These are phyloP conservation scores for Abscondita cerata DNA, from an alignment of 2,888 invertebrate species.

Conservation along the genomic window DNA sequence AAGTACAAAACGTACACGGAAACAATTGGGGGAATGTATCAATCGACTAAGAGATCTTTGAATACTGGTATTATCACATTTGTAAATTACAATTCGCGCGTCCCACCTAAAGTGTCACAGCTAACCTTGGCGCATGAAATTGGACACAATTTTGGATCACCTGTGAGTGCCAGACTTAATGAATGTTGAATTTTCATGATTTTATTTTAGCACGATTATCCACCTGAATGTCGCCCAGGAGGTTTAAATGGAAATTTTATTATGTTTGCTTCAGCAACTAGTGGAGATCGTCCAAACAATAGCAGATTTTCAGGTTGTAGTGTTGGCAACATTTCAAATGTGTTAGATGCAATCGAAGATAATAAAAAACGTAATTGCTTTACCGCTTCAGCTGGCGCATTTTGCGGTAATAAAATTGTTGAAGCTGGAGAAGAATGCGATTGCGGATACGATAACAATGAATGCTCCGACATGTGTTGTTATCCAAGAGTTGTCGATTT, in stretches of 20 bases:
- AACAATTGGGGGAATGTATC: constrained; percentile 92
- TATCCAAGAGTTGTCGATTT: constrained; percentile 83
- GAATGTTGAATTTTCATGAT: constrained; percentile 24
- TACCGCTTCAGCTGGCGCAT: constrained; percentile 88
- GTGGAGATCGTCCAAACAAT: constrained; percentile 97
- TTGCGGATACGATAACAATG: constrained; percentile 91
- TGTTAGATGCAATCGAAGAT: constrained; percentile 90
- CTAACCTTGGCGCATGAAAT: constrained; percentile 97
- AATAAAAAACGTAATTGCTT: constrained; percentile 94
- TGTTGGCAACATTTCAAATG: constrained; percentile 92
- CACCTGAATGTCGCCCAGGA: constrained; percentile 88
- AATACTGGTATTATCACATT: constrained; percentile 99
- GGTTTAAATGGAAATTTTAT: constrained; percentile 96
- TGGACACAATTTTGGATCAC: constrained; percentile 99
- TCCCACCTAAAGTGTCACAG: constrained; percentile 97
- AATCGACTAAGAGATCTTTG: constrained; percentile 90
- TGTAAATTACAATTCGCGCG: constrained; percentile 96
- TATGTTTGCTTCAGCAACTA: constrained; percentile 99
- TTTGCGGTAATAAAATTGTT: constrained; percentile 99
- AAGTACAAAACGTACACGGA: constrained; percentile 97
- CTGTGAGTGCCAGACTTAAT: constrained; percentile 67
- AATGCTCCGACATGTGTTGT: constrained; percentile 94
- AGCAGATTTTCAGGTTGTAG: constrained; percentile 96
- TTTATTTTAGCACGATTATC: constrained; percentile 85
- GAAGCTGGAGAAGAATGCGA: constrained; percentile 99